Evolutionary conservation across 2,797 vertebrate genomes (phyloP).

Genomic region (Pempheris klunzingeri): DNA sequence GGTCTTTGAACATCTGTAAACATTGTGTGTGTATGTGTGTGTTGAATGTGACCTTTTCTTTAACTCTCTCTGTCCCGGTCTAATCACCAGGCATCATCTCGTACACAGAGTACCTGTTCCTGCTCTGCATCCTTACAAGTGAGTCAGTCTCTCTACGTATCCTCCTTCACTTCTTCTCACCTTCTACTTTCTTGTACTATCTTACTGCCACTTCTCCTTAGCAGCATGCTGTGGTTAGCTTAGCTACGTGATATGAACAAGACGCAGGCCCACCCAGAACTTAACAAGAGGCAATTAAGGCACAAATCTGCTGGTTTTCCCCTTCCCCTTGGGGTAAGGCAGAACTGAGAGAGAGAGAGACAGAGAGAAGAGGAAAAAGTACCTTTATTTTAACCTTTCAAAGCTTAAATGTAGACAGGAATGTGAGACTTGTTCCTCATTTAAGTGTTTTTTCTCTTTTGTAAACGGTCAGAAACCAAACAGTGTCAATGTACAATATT

Average conservation of each 20-base stretch:
- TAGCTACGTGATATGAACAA: slow-evolving; percentile 4
- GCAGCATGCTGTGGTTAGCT: slow-evolving; percentile 2
- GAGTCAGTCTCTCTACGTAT: slow-evolving; percentile 79
- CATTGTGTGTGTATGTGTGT: slow-evolving; percentile 57
- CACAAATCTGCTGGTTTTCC: slow-evolving; percentile 37
- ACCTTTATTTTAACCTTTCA: slow-evolving; percentile 14
- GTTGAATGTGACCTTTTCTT: slow-evolving; percentile 60
- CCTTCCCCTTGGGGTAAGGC: slow-evolving; percentile 19
- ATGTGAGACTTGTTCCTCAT: slow-evolving; percentile 5
- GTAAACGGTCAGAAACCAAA: not conserved
- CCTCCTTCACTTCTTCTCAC: slow-evolving; percentile 10
- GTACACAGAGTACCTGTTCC: slow-evolving; percentile 98
- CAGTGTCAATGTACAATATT: not conserved
- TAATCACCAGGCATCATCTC: slow-evolving; percentile 93
- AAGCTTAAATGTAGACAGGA: slow-evolving; percentile 15
- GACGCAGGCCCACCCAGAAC: slow-evolving; percentile 36
- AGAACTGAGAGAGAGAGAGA: slow-evolving; percentile 22
- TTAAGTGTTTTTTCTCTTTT: not conserved
- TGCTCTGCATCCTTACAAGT: slow-evolving; percentile 99
- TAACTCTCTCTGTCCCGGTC: slow-evolving; percentile 64
- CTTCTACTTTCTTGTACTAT: not conserved
- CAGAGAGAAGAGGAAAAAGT: slow-evolving; percentile 1
- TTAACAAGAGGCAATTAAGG: slow-evolving; percentile 34
- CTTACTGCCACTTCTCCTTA: not conserved
- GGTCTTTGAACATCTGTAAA: slow-evolving; percentile 78